Evolutionary conservation across 2,888 invertebrate genomes (phyloP).

Genomic region (Barypeithes pellucidus): DNA sequence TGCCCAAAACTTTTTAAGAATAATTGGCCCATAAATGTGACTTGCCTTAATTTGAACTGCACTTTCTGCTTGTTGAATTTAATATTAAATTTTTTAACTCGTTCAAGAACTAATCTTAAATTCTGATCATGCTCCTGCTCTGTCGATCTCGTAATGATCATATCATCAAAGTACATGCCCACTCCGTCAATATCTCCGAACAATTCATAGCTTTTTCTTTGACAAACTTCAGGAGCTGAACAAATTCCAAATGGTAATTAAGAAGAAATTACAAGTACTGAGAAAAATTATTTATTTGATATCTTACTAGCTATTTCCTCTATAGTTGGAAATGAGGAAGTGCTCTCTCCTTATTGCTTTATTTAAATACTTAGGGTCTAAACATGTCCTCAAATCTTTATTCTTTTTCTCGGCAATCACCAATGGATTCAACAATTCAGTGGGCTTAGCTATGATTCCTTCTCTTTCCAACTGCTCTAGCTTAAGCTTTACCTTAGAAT

Average conservation of each 20-base stretch:
- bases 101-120: conserved; percentile 50
- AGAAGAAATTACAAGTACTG: conserved; percentile 53
- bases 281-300: conserved; percentile 47
- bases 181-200: conserved; percentile 54
- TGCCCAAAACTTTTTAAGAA: too few relatives aligned
- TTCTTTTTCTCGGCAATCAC: conserved; percentile 54
- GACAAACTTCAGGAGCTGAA: conserved; percentile 48
- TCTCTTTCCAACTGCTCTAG: conserved; percentile 10
- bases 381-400: conserved; percentile 47
- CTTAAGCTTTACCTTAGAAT: conserved; percentile 28
- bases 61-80: too few relatives aligned
- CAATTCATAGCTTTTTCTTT: conserved; percentile 41
- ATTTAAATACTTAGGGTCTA: conserved; percentile 37
- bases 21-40: conserved; percentile 51
- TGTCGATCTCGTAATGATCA: conserved; percentile 45
- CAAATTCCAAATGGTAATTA: conserved; percentile 47
- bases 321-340: conserved; percentile 48
- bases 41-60: conserved; percentile 31
- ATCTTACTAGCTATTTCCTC: conserved; percentile 52
- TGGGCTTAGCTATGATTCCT: conserved; percentile 32
- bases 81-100: conserved; percentile 48
- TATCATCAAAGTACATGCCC: conserved; percentile 54
- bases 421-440: conserved; percentile 51
- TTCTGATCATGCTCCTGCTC: conserved; percentile 49
- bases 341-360: conserved; percentile 34